These are phyloP conservation scores for Rhabdophis nuchalis DNA, from an alignment of 2,797 vertebrate species.

Conservation along the genomic window DNA sequence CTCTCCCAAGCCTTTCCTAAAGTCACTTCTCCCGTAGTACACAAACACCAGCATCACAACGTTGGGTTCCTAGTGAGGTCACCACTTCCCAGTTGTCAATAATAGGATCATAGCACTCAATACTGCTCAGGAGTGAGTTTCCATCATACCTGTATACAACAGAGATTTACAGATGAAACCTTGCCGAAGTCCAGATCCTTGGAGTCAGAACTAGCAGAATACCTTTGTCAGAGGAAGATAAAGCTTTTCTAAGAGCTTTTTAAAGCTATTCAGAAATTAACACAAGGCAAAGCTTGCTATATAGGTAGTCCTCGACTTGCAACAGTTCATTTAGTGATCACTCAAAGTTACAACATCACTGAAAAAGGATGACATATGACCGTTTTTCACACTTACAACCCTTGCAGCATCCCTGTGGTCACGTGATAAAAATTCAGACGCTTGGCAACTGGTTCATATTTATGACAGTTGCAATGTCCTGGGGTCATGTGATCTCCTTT, in stretches of 20 bases:
- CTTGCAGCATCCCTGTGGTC: background rate
- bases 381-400: background rate
- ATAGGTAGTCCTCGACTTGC: background rate
- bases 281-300: background rate
- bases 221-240: background rate
- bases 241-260: background rate
- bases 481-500: background rate
- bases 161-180: constrained; percentile 35
- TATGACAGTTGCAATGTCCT: background rate
- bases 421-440: background rate
- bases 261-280: background rate
- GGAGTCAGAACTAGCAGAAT: background rate
- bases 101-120: constrained; percentile 97
- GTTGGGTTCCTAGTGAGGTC: constrained; percentile 98
- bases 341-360: background rate
- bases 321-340: background rate
- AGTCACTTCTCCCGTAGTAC: constrained; percentile 94
- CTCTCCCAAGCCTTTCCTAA: background rate
- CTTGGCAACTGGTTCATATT: background rate
- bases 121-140: constrained; percentile 96
- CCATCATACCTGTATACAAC: constrained; percentile 85
- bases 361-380: too few relatives aligned
- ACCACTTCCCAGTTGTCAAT: constrained; percentile 98
- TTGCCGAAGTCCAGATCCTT: background rate
- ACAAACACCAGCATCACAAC: constrained; percentile 95